phyloP scores from a whole-genome alignment of 2,113 vertebrate species.

The Grus americana region DNA sequence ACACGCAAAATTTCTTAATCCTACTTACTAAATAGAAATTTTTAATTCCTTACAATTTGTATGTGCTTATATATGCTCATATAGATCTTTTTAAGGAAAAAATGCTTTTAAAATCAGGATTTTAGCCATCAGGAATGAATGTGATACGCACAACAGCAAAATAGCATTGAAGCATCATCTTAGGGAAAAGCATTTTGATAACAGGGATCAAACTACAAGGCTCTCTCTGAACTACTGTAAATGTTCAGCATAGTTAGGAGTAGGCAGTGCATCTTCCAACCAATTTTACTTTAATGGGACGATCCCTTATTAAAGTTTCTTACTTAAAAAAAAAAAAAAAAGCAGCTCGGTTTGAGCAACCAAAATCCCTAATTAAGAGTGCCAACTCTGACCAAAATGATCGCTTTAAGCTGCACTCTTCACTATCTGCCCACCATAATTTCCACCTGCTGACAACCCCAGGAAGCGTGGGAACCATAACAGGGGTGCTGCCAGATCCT shows the following conservation, averaged over 20 bases:
- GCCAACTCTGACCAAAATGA: neutral
- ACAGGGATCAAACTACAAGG: neutral
- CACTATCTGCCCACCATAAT: neutral
- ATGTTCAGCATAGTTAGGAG: neutral
- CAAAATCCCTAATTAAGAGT: neutral
- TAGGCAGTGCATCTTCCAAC: neutral
- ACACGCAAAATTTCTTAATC: neutral
- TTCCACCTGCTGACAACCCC: neutral
- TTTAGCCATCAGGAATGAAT: neutral
- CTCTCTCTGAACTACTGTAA: neutral
- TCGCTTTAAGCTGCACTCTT: accelerated
- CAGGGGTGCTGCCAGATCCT: neutral
- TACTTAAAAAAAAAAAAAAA: neutral
- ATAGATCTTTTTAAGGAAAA: neutral
- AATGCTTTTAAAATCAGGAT: neutral
- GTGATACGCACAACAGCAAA: neutral
- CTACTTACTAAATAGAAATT: neutral
- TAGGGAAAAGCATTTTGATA: neutral
- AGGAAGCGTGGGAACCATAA: accelerated
- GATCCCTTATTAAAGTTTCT: neutral
- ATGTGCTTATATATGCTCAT: no score
- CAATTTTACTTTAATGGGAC: neutral
- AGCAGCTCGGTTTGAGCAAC: neutral
- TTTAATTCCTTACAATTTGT: neutral
- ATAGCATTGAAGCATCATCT: neutral